A percentile compares a stretch with the other conserved stretches of the same genome.
Conservation (phyloP, 2,797 vertebrate genomes). For the Sitta carolinensis region DNA sequence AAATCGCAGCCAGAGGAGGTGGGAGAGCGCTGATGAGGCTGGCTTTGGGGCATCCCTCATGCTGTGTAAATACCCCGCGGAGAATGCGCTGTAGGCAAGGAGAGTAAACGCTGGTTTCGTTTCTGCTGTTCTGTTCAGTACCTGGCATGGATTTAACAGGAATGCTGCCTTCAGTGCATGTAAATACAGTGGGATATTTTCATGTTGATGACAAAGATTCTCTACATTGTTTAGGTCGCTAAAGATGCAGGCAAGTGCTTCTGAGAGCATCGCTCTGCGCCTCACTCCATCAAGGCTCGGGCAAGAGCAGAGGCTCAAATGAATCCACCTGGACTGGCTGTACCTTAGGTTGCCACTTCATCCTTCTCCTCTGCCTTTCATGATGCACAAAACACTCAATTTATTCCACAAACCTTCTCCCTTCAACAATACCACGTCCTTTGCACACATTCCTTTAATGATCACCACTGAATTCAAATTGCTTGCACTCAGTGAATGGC, state of each 20-base stretch:
- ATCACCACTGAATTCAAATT: background rate
- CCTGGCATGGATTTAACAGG: background rate
- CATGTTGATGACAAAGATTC: background rate
- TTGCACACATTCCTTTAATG: background rate
- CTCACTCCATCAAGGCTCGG: background rate
- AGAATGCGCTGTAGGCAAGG: background rate
- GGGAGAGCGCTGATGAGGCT: background rate
- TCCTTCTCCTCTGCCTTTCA: background rate
- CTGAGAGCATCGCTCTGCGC: background rate
- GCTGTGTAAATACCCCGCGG: background rate
- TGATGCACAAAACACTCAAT: background rate
- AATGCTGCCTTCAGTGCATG: background rate
- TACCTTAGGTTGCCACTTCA: background rate
- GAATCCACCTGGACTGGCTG: background rate
- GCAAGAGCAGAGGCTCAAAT: background rate
- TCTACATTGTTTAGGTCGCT: background rate
- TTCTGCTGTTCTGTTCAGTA: background rate
- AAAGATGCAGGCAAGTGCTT: background rate
- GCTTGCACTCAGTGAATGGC: background rate
- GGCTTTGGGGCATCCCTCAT: background rate
- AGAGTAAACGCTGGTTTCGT: background rate
- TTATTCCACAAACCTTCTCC: background rate
- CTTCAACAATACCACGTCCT: background rate
- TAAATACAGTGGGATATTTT: background rate
- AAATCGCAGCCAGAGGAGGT: background rate